Conservation (phyloP, 1,140 invertebrate genomes). For the Notospermus geniculatus region DNA sequence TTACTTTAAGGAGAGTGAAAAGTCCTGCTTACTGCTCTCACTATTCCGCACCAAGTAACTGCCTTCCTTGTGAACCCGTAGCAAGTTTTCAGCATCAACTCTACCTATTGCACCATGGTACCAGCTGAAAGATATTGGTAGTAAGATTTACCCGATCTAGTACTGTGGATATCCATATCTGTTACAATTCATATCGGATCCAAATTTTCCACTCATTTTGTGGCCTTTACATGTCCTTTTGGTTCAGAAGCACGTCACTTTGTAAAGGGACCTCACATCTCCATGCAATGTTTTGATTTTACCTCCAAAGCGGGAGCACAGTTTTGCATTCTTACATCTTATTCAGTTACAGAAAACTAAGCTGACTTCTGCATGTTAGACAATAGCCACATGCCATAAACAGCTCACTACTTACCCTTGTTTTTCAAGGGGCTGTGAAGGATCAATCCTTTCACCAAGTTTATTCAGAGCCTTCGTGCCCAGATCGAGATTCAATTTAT, state of each 20-base stretch:
- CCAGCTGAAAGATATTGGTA: conserved; percentile 37
- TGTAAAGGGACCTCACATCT: too few species aligned
- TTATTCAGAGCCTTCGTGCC: conserved; percentile 49
- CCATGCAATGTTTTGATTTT: too few species aligned
- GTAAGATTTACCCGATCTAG: too few species aligned
- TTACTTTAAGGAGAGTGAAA: conserved; percentile 49
- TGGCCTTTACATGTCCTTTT: too few species aligned
- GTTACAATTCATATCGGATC: background rate
- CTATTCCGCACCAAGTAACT: conserved; percentile 49
- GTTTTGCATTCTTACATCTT: too few species aligned
- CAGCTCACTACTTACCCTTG: conserved; percentile 68
- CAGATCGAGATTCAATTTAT: conserved; percentile 26
- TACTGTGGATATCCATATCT: too few species aligned
- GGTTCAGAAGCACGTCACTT: too few species aligned
- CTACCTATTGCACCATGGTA: conserved; percentile 49
- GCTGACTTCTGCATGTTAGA: too few species aligned
- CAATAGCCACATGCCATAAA: background rate
- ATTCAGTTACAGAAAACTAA: too few species aligned
- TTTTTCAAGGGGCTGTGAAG: conserved; percentile 75
- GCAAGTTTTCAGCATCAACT: conserved; percentile 38
- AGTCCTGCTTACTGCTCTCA: conserved; percentile 44
- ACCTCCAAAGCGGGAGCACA: too few species aligned
- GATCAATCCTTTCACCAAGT: conserved; percentile 73
- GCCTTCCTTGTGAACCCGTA: conserved; percentile 44
- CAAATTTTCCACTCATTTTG: background rate